A percentile compares a stretch with the other conserved stretches of the same genome.
Conservation (phyloP, 2,113 vertebrate species). For the Passer montanus region DNA sequence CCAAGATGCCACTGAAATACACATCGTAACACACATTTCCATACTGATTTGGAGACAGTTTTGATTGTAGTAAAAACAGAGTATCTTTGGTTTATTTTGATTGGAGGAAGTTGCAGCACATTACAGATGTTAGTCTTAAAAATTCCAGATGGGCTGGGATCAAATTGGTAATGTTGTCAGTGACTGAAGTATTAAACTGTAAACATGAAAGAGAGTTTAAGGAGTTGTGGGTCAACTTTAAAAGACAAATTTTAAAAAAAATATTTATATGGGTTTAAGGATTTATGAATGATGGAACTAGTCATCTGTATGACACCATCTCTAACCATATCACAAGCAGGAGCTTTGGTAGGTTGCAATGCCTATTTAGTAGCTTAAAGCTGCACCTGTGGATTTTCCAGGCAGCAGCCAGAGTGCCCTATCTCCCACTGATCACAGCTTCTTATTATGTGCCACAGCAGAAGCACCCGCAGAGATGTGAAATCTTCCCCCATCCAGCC, state of each 20-base stretch:
- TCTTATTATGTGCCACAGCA: neutral
- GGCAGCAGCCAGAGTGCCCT: neutral
- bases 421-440: neutral
- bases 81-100: neutral
- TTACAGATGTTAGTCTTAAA: neutral
- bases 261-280: neutral
- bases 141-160: neutral
- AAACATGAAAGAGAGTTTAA: neutral
- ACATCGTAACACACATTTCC: neutral
- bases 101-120: neutral
- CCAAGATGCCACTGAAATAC: neutral
- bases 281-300: neutral
- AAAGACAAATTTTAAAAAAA: neutral
- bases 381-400: neutral
- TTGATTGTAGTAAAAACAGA: neutral
- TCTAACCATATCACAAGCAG: neutral
- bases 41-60: neutral
- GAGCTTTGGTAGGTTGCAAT: neutral
- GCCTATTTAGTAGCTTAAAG: neutral
- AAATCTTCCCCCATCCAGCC: neutral
- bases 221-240: neutral
- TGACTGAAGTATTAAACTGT: neutral
- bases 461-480: neutral
- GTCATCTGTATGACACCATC: neutral
- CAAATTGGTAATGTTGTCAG: neutral